Conservation (phyloP, 1,140 invertebrate genomes). For the Meteorus sp. region DNA sequence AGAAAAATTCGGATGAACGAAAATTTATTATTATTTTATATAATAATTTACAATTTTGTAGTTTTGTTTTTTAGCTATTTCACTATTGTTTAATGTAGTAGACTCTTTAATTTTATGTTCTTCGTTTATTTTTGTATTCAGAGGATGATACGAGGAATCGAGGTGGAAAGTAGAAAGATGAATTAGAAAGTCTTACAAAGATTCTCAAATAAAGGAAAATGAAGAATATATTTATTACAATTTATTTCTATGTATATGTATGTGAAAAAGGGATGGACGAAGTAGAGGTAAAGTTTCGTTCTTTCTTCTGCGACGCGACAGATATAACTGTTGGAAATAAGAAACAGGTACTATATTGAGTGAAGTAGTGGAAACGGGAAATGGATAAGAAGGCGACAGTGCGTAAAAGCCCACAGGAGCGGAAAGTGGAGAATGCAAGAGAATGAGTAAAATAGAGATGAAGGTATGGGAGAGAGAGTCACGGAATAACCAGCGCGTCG, state of each 20-base stretch:
- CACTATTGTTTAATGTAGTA: too few species aligned
- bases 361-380: neutral
- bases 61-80: too few species aligned
- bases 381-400: conserved; percentile 23
- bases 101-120: too few species aligned
- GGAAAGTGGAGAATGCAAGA: too few species aligned
- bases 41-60: too few species aligned
- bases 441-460: too few species aligned
- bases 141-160: neutral
- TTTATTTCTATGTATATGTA: neutral
- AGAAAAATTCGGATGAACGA: too few species aligned
- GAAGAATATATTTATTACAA: neutral
- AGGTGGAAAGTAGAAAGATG: neutral
- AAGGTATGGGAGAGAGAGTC: too few species aligned
- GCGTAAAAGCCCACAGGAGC: conserved; percentile 11
- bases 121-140: neutral
- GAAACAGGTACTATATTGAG: conserved; percentile 3
- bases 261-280: neutral
- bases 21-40: too few species aligned
- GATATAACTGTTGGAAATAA: conserved; percentile 19
- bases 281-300: conserved; percentile 3
- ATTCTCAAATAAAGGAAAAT: neutral
- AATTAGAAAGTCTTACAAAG: neutral
- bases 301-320: neutral
- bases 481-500: neutral